These are phyloP conservation scores for Drosophila leontia DNA, from an alignment of 1,140 invertebrate species.

Conservation along the genomic window DNA sequence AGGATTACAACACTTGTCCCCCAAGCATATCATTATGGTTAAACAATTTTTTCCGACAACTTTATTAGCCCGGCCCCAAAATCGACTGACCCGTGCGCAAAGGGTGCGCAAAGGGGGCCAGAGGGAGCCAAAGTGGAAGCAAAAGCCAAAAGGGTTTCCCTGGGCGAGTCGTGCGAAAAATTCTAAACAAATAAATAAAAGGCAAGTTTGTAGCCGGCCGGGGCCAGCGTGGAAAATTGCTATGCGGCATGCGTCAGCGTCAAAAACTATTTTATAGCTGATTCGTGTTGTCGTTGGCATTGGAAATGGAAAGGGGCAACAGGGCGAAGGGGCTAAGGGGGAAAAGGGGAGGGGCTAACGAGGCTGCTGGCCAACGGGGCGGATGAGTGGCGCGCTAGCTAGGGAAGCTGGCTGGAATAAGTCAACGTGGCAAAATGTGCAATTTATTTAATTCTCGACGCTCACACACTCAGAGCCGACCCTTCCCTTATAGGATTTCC, in stretches of 20 bases:
- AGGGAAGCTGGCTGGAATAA: conserved; percentile 56
- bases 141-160: conserved; percentile 32
- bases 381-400: conserved; percentile 16
- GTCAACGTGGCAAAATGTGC: conserved; percentile 82
- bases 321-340: neutral
- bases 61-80: conserved; percentile 69
- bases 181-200: conserved; percentile 81
- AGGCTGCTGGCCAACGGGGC: conserved; percentile 47
- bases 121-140: neutral
- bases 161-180: conserved; percentile 72
- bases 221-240: conserved; percentile 65
- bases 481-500: conserved; percentile 20
- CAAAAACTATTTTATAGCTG: conserved; percentile 81
- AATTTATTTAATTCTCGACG: conserved; percentile 80
- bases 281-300: conserved; percentile 75
- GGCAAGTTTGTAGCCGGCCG: conserved; percentile 58
- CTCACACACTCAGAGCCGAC: conserved; percentile 1
- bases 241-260: conserved; percentile 78
- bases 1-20: conserved; percentile 81
- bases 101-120: neutral
- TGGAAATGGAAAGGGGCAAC: conserved; percentile 32
- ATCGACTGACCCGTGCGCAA: conserved; percentile 55
- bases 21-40: conserved; percentile 82
- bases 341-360: conserved; percentile 46
- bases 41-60: conserved; percentile 79